These are phyloP conservation scores for Urocynchramus pylzowi DNA, from an alignment of 2,113 vertebrate species.

Conservation along the genomic window DNA sequence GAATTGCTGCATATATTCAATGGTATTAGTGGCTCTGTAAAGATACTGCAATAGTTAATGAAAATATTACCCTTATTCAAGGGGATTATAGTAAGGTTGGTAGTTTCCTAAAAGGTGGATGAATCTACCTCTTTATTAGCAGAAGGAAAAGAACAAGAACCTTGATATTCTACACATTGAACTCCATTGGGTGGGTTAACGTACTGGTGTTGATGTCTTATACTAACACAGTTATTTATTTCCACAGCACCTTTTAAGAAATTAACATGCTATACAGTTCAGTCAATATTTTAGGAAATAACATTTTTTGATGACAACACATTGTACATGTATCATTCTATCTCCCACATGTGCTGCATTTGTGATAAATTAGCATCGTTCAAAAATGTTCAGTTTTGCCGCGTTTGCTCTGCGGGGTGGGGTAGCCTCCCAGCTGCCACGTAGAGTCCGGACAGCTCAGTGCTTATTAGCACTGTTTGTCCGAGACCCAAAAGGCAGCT, in stretches of 20 bases:
- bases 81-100: background rate
- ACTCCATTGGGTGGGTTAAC: background rate
- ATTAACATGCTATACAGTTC: background rate
- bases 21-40: background rate
- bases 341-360: background rate
- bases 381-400: constrained; percentile 40
- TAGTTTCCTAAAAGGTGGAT: background rate
- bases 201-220: background rate
- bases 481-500: too few species aligned
- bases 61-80: background rate
- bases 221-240: background rate
- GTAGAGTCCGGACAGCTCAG: too few species aligned
- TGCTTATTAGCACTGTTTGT: too few species aligned
- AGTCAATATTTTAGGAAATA: background rate
- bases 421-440: too few species aligned
- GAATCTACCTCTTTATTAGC: background rate
- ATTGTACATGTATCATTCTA: background rate
- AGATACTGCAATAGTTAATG: background rate
- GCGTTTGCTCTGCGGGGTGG: too few species aligned
- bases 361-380: background rate
- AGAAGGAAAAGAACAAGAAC: background rate
- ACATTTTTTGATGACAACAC: background rate
- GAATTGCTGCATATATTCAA: background rate
- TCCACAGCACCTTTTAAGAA: background rate
- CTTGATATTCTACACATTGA: background rate